These are phyloP conservation scores for Aphelenchoides avenae DNA, from an alignment of 1,140 invertebrate species.

Conservation along the genomic window DNA sequence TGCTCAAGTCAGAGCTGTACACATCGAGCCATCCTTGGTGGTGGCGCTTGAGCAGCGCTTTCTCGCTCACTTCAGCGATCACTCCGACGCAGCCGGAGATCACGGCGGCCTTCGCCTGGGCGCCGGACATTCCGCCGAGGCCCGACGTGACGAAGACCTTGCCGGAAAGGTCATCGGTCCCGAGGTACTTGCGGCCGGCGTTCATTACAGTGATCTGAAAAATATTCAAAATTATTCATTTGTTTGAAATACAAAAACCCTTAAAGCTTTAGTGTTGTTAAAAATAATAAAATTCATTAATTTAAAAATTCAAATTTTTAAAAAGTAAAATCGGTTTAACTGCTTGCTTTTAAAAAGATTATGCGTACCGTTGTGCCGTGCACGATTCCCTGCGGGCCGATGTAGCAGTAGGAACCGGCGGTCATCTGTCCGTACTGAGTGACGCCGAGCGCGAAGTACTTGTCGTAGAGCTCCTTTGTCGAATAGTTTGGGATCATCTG, in stretches of 20 bases:
- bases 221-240: too few species aligned
- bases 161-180: conserved; percentile 63
- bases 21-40: conserved; percentile 68
- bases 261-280: too few species aligned
- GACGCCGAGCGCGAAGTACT: conserved; percentile 68
- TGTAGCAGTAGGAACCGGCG: conserved; percentile 71
- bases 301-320: too few species aligned
- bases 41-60: conserved; percentile 67
- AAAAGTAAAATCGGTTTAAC: too few species aligned
- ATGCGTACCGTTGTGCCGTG: conserved; percentile 68
- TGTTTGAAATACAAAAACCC: too few species aligned
- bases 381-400: conserved; percentile 71
- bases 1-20: conserved; percentile 63
- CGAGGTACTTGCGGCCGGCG: conserved; percentile 67
- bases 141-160: conserved; percentile 69
- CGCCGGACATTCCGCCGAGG: conserved; percentile 69
- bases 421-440: conserved; percentile 66
- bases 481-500: conserved; percentile 70
- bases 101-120: conserved; percentile 69
- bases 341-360: too few species aligned
- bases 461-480: conserved; percentile 63
- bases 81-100: conserved; percentile 69
- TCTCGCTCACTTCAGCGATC: conserved; percentile 68
- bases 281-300: too few species aligned
- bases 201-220: conserved; percentile 68